Evolutionary conservation across 2,797 vertebrate genomes (phyloP), one percentile per base, ranked within the genome.

Genomic region (Notolepis coatsorum): DNA sequence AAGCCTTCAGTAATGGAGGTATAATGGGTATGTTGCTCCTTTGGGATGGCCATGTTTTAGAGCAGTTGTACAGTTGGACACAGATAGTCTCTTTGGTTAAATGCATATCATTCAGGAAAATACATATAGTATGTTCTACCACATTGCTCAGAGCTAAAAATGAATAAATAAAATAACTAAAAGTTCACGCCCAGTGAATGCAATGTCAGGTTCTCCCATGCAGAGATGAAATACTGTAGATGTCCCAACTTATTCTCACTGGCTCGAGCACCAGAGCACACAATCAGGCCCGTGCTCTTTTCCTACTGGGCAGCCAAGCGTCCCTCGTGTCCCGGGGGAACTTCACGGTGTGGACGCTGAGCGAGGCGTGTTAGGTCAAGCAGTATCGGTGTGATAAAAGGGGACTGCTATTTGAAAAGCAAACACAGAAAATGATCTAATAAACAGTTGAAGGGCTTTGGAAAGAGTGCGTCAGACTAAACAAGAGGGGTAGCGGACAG

Each of bases 381-480:
- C 67, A 74, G 59, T 53, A 69, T 45, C 54, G 56, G 50, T 67
- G 55, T 33, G 73, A 82, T 80, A 77, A 85, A 80, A n/a, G n/a
- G 49, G 68, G 61, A 50, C 59, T 54, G 60, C 68, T 74, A 78
- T 82, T 85, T 80, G 33, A 67, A 84, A 75, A 74, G 55, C 52
- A 72, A 87, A 71, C 57, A 75, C 61, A 66, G 51, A 77, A 73
- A 81, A 78, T 77, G n/a, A 84, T 82, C 57, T 73, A 79, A 50
- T 49, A 66, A 88, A 81, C 62, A 74, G 49, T 59, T 15, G 28
- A 74, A 35, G 17, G 52, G 45, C 69, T 82, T 80, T 81, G 73
- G 81, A 81, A 76, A 55, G 69, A 53, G 39, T 28, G 21, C 20
- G 17, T 73, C 60, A 75, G 74, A 85, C 80, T 75, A 87, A 81